Evolutionary conservation across 2,797 vertebrate genomes (phyloP).

Genomic region (Acanthurus tractus): DNA sequence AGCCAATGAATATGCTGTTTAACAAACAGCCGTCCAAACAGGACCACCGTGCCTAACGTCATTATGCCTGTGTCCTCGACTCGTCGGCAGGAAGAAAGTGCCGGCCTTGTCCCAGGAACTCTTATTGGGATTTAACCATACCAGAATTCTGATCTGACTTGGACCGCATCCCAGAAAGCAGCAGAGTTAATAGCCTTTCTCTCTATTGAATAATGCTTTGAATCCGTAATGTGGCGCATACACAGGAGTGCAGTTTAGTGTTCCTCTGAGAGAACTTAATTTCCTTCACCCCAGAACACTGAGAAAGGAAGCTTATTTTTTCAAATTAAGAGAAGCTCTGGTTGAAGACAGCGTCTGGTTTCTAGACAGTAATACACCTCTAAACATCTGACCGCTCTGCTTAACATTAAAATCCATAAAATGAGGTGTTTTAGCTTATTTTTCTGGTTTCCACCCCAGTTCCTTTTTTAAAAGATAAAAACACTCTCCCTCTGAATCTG

Average conservation of each 20-base stretch:
- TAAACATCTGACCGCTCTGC: constrained; percentile 26
- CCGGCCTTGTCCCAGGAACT: constrained; percentile 74
- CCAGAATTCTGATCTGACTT: constrained; percentile 81
- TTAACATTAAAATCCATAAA: constrained; percentile 22
- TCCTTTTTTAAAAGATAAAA: constrained; percentile 33
- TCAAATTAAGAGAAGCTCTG: constrained; percentile 63
- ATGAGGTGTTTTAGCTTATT: constrained; percentile 34
- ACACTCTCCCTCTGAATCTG: constrained; percentile 34
- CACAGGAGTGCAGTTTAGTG: constrained; percentile 78
- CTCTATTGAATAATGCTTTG: constrained; percentile 84
- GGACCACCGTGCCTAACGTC: constrained; percentile 75
- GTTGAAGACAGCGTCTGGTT: constrained; percentile 36
- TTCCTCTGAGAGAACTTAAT: constrained; percentile 79
- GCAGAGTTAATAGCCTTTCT: constrained; percentile 83
- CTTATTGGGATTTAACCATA: constrained; percentile 80
- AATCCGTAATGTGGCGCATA: constrained; percentile 81
- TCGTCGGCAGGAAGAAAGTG: constrained; percentile 64
- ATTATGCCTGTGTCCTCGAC: constrained; percentile 72
- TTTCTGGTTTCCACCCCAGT: constrained; percentile 32
- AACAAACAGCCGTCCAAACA: constrained; percentile 78
- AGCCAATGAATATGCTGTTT: constrained; percentile 78
- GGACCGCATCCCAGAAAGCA: constrained; percentile 81
- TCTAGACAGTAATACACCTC: constrained; percentile 56
- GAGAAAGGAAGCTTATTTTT: constrained; percentile 76
- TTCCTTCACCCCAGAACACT: constrained; percentile 65